Conservation (phyloP, 2,113 vertebrate genomes). For the Ardeotis arabs region DNA sequence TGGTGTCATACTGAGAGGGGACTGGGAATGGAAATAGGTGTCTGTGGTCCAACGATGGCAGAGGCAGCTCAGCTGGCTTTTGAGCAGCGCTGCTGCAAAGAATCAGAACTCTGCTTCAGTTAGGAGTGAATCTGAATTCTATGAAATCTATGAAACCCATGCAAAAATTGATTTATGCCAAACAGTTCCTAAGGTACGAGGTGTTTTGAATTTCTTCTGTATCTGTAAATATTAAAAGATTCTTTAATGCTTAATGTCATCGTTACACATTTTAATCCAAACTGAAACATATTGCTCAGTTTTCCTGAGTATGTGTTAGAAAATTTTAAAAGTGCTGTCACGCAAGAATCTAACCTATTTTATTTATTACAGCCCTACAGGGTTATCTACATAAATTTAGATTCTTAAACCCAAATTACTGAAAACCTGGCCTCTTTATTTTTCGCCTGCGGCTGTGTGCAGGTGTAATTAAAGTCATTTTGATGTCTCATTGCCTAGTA, state of each 20-base stretch:
- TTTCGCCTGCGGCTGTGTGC: neutral
- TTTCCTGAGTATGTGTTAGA: neutral
- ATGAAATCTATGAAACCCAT: neutral
- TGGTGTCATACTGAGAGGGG: neutral
- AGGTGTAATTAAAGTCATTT: slow-evolving; percentile 25
- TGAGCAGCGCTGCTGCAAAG: neutral
- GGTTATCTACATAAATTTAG: neutral
- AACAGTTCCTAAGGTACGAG: neutral
- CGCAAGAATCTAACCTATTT: neutral
- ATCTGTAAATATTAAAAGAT: neutral
- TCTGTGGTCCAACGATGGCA: neutral
- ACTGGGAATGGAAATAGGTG: neutral
- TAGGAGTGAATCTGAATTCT: neutral
- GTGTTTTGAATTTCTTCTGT: neutral
- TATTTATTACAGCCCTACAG: neutral
- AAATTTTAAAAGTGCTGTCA: neutral
- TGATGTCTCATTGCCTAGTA: neutral
- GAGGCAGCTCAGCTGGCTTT: neutral
- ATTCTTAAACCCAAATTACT: neutral
- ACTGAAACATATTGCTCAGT: neutral
- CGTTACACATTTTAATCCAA: neutral
- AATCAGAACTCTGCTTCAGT: neutral
- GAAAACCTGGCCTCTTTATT: neutral
- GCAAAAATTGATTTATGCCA: neutral
- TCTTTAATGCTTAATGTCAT: neutral